Percentiles rank a stretch among this genome's conserved stretches.
Conservation (phyloP, 2,797 vertebrate genomes). For the Chloroceryle inda region DNA sequence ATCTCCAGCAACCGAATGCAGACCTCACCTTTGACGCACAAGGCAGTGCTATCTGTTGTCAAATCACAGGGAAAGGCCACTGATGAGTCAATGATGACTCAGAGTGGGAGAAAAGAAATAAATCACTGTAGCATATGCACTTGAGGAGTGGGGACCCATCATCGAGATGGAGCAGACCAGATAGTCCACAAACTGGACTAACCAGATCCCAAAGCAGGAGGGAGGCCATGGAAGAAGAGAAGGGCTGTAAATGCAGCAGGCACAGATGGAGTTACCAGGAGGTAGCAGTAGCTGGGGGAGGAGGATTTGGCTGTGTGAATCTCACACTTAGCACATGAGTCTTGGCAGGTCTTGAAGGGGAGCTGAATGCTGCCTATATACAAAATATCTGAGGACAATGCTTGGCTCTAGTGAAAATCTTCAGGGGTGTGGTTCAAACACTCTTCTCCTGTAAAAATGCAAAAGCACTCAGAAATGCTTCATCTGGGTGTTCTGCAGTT, state of each 20-base stretch:
- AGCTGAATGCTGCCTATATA: background rate
- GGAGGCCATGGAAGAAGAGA: background rate
- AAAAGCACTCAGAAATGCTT: background rate
- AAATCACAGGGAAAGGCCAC: background rate
- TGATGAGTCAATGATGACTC: background rate
- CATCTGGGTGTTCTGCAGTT: background rate
- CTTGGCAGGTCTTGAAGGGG: background rate
- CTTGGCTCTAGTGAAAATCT: background rate
- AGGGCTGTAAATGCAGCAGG: background rate
- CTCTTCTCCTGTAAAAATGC: background rate
- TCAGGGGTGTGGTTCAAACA: background rate
- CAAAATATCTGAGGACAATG: background rate
- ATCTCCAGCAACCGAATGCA: background rate
- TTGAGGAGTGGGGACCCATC: accelerated
- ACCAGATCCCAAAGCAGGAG: background rate
- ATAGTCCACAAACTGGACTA: background rate
- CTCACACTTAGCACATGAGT: background rate
- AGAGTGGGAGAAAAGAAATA: background rate
- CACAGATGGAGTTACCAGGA: background rate
- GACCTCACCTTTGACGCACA: background rate
- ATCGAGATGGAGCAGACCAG: accelerated
- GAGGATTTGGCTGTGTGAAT: background rate
- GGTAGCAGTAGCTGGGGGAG: background rate
- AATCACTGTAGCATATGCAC: background rate
- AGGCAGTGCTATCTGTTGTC: background rate